phyloP scores from a whole-genome alignment of 2,888 invertebrate species.

The Athripsodes cinereus region DNA sequence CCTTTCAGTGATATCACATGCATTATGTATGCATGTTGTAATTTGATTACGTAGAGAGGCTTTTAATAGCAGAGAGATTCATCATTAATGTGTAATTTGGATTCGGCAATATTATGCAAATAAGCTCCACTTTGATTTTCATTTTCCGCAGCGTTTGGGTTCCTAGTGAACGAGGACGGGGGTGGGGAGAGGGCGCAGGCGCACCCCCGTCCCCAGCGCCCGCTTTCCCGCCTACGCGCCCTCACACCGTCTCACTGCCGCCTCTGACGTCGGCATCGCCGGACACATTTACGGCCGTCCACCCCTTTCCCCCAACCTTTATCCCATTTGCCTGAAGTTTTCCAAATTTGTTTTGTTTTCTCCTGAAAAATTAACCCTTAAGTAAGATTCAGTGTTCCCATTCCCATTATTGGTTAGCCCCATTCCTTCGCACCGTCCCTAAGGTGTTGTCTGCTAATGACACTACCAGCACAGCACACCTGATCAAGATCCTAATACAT shows the following conservation, averaged over 20 bases:
- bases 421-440: too few relatives aligned
- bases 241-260: slow-evolving; percentile 25
- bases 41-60: too few relatives aligned
- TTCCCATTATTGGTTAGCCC: not conserved
- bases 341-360: slow-evolving; percentile 25
- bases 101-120: too few relatives aligned
- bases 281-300: slow-evolving; percentile 22
- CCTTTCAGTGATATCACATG: too few relatives aligned
- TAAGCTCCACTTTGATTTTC: not conserved
- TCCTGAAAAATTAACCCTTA: slow-evolving; percentile 17
- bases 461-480: too few relatives aligned
- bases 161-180: not conserved
- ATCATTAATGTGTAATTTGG: too few relatives aligned
- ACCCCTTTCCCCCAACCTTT: slow-evolving; percentile 28
- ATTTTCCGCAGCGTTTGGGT: not conserved
- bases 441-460: too few relatives aligned
- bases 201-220: slow-evolving; percentile 28
- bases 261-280: slow-evolving; percentile 26
- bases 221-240: slow-evolving; percentile 20
- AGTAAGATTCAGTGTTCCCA: not conserved
- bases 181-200: slow-evolving; percentile 9
- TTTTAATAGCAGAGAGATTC: too few relatives aligned
- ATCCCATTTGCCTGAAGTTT: slow-evolving; percentile 23
- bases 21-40: too few relatives aligned
- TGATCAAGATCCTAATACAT: too few relatives aligned